A percentile compares a stretch with the other conserved stretches of the same genome.
These are phyloP conservation scores for Zosterops lateralis DNA, from an alignment of 2,113 vertebrate species.

Conservation along the genomic window DNA sequence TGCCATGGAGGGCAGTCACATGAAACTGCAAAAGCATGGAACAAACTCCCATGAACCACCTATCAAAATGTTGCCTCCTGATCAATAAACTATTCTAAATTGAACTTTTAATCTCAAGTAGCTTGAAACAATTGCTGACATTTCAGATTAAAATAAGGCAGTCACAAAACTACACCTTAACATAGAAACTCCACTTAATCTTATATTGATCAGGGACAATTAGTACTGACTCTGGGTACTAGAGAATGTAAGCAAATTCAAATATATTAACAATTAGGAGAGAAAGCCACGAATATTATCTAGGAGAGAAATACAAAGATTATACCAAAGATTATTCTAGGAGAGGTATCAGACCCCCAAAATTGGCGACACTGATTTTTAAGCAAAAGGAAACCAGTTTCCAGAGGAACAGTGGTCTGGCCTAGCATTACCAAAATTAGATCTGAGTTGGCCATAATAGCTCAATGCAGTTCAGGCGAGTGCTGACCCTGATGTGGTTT, in stretches of 20 bases:
- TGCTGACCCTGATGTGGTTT: background rate
- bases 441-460: rapidly evolving
- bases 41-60: background rate
- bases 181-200: background rate
- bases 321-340: background rate
- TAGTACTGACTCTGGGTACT: background rate
- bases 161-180: background rate
- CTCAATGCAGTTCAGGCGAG: rapidly evolving
- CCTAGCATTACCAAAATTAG: background rate
- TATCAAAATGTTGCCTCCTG: background rate
- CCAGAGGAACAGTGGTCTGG: background rate
- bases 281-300: rapidly evolving
- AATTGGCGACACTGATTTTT: background rate
- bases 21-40: background rate
- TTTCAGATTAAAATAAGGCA: background rate
- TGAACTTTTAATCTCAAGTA: background rate
- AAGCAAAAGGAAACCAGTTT: background rate
- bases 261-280: background rate
- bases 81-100: background rate
- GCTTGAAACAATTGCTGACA: background rate
- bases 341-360: background rate
- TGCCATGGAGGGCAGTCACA: background rate
- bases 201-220: background rate
- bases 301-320: background rate
- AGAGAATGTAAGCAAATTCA: background rate